Evolutionary conservation across 1,140 invertebrate genomes (phyloP).

Genomic region (Belonocnema kinseyi): DNA sequence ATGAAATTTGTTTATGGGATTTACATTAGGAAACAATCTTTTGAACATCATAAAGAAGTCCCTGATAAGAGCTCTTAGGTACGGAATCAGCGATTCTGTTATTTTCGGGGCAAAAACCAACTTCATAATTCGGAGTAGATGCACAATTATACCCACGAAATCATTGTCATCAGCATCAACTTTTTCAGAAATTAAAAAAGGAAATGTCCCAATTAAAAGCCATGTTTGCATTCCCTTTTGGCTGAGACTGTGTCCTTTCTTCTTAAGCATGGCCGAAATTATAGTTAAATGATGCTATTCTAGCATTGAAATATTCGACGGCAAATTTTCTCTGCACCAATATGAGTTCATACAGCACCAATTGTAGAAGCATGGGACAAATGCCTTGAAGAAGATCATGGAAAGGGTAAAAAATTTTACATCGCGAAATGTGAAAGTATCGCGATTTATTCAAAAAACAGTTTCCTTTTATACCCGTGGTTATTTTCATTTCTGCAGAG

Average conservation of each 20-base stretch:
- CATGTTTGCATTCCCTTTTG: constrained; percentile 56
- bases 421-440: too few relatives aligned
- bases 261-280: constrained; percentile 41
- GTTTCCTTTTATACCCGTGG: too few relatives aligned
- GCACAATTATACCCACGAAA: neutral
- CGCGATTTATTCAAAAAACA: too few relatives aligned
- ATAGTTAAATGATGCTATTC: constrained; percentile 45
- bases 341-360: constrained; percentile 16
- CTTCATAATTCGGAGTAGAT: neutral
- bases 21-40: constrained; percentile 33
- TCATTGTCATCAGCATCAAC: constrained; percentile 7
- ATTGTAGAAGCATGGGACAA: constrained; percentile 32
- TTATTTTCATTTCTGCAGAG: too few relatives aligned
- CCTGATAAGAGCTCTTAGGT: constrained; percentile 35
- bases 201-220: constrained; percentile 44
- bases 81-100: constrained; percentile 18
- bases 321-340: constrained; percentile 32
- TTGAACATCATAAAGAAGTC: constrained; percentile 32
- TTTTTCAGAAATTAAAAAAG: constrained; percentile 40
- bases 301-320: constrained; percentile 38
- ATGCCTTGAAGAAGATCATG: constrained; percentile 47
- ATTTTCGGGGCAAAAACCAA: constrained; percentile 38
- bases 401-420: constrained; percentile 53
- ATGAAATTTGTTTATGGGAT: constrained; percentile 39
- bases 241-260: constrained; percentile 40